Evolutionary conservation across 2,113 vertebrate species (phyloP), one percentile per base, ranked within the genome.

Genomic region (Cinclus cinclus): DNA sequence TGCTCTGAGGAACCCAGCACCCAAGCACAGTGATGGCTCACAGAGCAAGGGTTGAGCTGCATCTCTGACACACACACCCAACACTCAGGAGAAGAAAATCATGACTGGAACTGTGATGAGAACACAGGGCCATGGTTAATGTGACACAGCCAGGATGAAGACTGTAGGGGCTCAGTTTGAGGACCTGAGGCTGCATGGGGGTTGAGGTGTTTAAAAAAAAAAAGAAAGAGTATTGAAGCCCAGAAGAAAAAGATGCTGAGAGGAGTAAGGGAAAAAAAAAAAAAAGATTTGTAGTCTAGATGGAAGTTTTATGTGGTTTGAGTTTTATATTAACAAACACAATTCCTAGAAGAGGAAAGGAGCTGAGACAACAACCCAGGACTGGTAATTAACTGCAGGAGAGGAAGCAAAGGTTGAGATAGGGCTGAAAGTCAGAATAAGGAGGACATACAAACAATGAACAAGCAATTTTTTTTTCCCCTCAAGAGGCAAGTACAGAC

Each of bases 401-500:
- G 58, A 92, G 44, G 62, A 87, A 78, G 41, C 70, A 41, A 27
- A 83, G 74, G 79, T 7, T 39, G 62, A 91, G 65, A 83, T 21
- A 52, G 44, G 30, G 44, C 37, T 85, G 24, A 28, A 87, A 83
- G 56, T 70, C 55, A 81, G 69, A 75, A 63, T 0, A 71, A 58
- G 47, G 44, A 82, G 76, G 82, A 85, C 49, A 31, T 44, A 42
- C 6, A 77, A 83, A 21, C 47, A 65, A 69, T 12, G 63, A 77
- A 56, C 42, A 86, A 69, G 41, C 44, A 70, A 53, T 31, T 52
- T 84, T 30, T 8, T 7, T 49, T 7, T 47, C 10, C 83, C 41
- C 62, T 88, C 41, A n/a, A 83, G 79, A 49, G 77, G 62, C 70
- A 92, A 87, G 78, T 76, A 78, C 42, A 94, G 90, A 46, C 90